phyloP scores from a whole-genome alignment of 2,113 vertebrate species.

The Rhinopomastus cyanomelas region DNA sequence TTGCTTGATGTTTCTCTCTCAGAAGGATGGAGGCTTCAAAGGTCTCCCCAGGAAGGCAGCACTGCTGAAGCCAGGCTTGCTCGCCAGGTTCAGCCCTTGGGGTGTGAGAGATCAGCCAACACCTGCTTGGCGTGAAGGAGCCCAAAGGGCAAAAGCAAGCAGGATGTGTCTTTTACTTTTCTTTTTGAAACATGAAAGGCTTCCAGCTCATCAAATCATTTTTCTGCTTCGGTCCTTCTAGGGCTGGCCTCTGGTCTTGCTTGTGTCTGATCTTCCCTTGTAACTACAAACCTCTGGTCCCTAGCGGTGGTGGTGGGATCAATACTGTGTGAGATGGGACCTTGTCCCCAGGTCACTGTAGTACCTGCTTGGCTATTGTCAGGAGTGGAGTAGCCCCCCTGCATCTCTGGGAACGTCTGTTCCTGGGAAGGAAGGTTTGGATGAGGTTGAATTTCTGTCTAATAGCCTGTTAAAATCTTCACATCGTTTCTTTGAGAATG shows the following conservation, averaged over 20 bases:
- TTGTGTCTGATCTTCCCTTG: neutral
- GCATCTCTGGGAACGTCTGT: neutral
- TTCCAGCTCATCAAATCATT: neutral
- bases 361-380: neutral
- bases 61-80: neutral
- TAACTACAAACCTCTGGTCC: neutral
- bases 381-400: neutral
- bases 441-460: conserved; percentile 43
- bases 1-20: neutral
- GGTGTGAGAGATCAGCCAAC: neutral
- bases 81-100: neutral
- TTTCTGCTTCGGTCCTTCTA: neutral
- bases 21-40: neutral
- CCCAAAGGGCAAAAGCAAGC: neutral
- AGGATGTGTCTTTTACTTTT: neutral
- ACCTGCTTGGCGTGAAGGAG: neutral
- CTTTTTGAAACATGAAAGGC: neutral
- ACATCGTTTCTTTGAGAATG: conserved; percentile 23
- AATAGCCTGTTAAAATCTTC: conserved; percentile 58
- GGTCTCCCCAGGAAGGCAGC: neutral
- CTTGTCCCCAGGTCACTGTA: neutral
- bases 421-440: conserved; percentile 4
- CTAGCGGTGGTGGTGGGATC: neutral
- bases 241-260: neutral
- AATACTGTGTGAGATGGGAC: neutral